Conservation (phyloP, 2,113 vertebrate species). For the Macquaria ambigua region DNA sequence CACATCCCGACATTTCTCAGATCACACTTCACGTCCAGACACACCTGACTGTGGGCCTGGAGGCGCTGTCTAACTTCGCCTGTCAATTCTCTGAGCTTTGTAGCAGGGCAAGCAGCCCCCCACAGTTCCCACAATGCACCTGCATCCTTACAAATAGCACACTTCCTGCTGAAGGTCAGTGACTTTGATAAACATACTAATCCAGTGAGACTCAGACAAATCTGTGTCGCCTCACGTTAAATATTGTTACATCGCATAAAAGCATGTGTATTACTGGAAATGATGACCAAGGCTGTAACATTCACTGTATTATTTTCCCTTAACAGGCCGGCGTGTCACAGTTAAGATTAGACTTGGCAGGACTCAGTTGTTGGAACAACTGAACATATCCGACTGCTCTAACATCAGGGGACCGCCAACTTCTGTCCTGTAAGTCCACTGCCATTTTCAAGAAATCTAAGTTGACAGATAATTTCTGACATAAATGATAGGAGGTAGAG, state of each 20-base stretch:
- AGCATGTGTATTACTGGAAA: background rate
- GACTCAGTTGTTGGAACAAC: background rate
- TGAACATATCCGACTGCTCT: slow-evolving; percentile 65
- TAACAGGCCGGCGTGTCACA: slow-evolving; percentile 30
- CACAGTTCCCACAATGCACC: slow-evolving; percentile 74
- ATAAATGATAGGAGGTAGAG: background rate
- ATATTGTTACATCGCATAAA: background rate
- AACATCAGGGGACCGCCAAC: slow-evolving; percentile 45
- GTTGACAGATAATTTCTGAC: background rate
- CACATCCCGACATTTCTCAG: slow-evolving; percentile 43
- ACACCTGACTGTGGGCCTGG: slow-evolving; percentile 39
- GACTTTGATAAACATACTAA: background rate
- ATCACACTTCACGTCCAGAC: slow-evolving; percentile 57
- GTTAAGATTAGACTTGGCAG: slow-evolving; percentile 38
- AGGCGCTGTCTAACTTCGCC: slow-evolving; percentile 16
- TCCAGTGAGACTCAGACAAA: no score
- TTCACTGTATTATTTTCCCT: background rate
- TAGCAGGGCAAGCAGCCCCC: rapidly evolving
- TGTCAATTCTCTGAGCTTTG: slow-evolving; percentile 69
- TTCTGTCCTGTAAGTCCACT: slow-evolving; percentile 52
- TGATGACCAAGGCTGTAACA: background rate
- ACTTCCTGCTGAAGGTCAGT: slow-evolving; percentile 69
- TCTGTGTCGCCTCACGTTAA: background rate
- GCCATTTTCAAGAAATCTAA: background rate
- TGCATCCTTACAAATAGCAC: slow-evolving; percentile 51